Base-by-base conservation (phyloP, 53 echinoderm and acorn worm genomes). In the Astropecten irregularis region DNA sequence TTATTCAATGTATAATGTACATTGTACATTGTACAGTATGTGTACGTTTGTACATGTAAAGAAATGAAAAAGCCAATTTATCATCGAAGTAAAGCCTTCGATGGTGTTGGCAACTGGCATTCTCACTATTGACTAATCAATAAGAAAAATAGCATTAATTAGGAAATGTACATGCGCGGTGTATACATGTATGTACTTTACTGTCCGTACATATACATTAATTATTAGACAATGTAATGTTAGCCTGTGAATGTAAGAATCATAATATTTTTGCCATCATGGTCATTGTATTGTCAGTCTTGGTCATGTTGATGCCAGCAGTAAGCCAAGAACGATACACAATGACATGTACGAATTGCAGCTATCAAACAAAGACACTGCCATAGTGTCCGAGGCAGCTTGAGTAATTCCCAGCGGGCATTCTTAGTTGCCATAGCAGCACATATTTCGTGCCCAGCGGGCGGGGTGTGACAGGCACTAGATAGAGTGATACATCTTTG, bases 361-460 rank as follows among this genome's bases (percentile, higher is more conserved):
- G 29, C 20, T 33, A 36, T 64, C 64, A 31, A 13, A 64, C 64
- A 64, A 64, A 64, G 38, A 64, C 16, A 3, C 35, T 36, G 2
- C 4, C 37, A 34, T 38, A 2, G 35, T 14, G 32, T 19, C 35
- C 5, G 5, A 42, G 6, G 36, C 7, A 36, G n/a, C n/a, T n/a
- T 19, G 36, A 64, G 3, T 29, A 74, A 39, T 39, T 57, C 74
- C 56, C 74, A 55, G 57, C 30, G 15, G 31, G 74, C 57, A 57
- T 74, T 40, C 39, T 57, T 21, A n/a, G 74, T 74, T 74, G 57
- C 74, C 74, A 74, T 0, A 38, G 74, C 74, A 57, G 53, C 56
- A 57, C 74, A 57, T 55, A 2, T 52, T 56, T 74, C 50, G 28
- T 56, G 8, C 74, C 56, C 74, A 74, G 74, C 55, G 40, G 56